Conservation (phyloP, 2,888 invertebrate species). For the Diarsia mendica region DNA sequence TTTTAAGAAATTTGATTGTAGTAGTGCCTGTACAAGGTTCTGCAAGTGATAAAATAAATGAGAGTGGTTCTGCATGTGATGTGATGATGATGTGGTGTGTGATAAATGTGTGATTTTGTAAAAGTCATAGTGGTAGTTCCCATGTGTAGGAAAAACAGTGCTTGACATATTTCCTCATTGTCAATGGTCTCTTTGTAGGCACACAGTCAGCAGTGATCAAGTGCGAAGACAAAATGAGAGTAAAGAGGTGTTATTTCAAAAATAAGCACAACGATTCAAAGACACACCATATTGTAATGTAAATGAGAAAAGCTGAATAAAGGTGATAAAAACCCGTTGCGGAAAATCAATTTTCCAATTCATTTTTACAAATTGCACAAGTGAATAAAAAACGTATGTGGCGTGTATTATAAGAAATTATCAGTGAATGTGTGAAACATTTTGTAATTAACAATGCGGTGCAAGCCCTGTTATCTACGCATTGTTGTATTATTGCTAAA, state of each 20-base stretch:
- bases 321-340: too few relatives aligned
- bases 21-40: not conserved
- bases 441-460: slow-evolving; percentile 20
- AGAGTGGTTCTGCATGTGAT: too few relatives aligned
- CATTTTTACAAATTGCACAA: not conserved
- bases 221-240: not conserved
- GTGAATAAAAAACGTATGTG: not conserved
- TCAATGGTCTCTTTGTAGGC: not conserved
- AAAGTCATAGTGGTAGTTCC: not conserved
- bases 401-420: not conserved
- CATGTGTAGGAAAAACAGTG: not conserved
- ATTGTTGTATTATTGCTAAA: slow-evolving; percentile 26
- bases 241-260: not conserved
- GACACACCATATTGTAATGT: not conserved
- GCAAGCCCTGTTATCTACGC: slow-evolving; percentile 15
- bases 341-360: not conserved
- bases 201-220: not conserved
- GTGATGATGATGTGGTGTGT: too few relatives aligned
- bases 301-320: too few relatives aligned
- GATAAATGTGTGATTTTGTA: not conserved
- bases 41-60: too few relatives aligned
- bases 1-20: too few relatives aligned
- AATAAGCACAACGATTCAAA: not conserved
- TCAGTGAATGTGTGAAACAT: slow-evolving; percentile 9
- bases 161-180: not conserved